These are phyloP conservation scores for Poecile montanus DNA, from an alignment of 2,797 vertebrate genomes.

Conservation along the genomic window DNA sequence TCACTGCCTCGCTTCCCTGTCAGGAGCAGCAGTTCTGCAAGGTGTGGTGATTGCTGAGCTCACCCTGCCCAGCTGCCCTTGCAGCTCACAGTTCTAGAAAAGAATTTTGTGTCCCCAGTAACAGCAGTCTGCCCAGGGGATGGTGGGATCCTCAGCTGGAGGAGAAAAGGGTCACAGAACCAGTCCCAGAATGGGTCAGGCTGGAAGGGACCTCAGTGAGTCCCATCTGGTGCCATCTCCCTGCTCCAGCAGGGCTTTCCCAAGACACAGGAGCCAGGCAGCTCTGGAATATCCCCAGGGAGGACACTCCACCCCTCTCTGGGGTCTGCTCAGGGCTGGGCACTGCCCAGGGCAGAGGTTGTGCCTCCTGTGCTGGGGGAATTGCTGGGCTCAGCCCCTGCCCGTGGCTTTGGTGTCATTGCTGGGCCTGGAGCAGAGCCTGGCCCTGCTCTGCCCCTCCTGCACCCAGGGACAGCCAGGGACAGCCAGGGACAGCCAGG, in stretches of 20 bases:
- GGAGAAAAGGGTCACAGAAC: not conserved
- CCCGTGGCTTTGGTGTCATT: not conserved
- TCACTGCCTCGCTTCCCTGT: not conserved
- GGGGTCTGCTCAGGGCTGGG: not conserved
- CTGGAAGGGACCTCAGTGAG: not conserved
- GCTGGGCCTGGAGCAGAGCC: not conserved
- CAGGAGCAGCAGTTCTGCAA: not conserved
- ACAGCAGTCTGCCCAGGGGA: too few species aligned
- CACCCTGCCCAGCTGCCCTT: not conserved
- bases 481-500: not conserved
- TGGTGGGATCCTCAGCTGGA: not conserved
- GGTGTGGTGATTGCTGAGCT: not conserved
- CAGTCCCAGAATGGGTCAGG: not conserved
- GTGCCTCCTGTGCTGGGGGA: not conserved
- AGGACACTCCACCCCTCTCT: not conserved
- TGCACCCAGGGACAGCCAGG: not conserved
- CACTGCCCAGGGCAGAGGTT: not conserved
- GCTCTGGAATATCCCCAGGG: not conserved
- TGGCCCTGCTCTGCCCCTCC: not conserved
- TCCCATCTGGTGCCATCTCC: not conserved
- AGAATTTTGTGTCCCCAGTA: not conserved
- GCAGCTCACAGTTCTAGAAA: not conserved
- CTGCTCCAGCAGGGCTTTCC: not conserved
- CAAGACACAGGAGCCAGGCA: not conserved
- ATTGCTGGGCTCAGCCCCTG: not conserved